phyloP scores from a whole-genome alignment of 2,797 vertebrate genomes.

The Capromys pilorides region DNA sequence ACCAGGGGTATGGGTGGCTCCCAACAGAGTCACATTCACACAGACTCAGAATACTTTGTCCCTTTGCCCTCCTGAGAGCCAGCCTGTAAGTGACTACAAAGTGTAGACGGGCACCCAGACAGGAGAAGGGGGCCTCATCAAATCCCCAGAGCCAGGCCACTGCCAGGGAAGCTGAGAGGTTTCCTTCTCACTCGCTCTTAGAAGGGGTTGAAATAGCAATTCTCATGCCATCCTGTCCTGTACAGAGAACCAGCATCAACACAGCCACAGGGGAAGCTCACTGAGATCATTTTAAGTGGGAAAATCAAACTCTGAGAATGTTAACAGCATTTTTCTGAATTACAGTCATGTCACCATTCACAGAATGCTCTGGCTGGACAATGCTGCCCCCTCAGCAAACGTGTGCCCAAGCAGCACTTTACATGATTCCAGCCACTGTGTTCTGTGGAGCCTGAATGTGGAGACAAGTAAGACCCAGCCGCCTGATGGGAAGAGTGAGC shows the following conservation, averaged over 20 bases:
- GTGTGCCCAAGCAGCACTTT: fast-evolving
- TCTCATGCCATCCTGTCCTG: fast-evolving
- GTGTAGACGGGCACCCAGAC: background rate
- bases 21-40: background rate
- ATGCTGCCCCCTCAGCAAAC: background rate
- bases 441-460: background rate
- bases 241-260: background rate
- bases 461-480: background rate
- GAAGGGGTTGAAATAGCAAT: background rate
- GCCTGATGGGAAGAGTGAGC: fast-evolving
- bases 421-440: fast-evolving
- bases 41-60: background rate
- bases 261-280: fast-evolving
- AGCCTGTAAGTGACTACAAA: background rate
- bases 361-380: background rate
- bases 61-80: fast-evolving
- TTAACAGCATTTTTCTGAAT: no score
- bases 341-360: background rate
- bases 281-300: background rate
- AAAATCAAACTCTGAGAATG: background rate
- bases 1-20: background rate
- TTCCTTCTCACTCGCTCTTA: background rate
- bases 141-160: background rate
- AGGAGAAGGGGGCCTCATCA: fast-evolving
- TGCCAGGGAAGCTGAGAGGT: fast-evolving